These are phyloP conservation scores for Zaprionus lachaisei DNA, from an alignment of 1,140 invertebrate genomes.

Conservation along the genomic window DNA sequence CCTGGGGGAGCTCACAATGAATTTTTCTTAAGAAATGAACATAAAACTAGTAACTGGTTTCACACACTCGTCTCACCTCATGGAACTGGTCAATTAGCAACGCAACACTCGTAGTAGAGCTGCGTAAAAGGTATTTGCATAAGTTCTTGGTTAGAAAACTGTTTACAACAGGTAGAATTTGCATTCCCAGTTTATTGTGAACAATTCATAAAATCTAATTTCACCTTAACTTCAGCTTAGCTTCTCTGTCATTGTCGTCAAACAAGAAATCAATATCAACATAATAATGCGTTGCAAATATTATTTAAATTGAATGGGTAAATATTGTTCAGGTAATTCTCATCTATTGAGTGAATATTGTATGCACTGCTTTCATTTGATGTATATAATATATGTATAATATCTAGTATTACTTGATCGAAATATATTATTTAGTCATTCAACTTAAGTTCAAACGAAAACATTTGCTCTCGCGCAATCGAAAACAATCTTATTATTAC, in stretches of 20 bases:
- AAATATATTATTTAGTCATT: too few species aligned
- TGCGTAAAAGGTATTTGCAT: conserved; percentile 34
- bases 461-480: neutral
- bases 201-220: conserved; percentile 25
- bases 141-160: conserved; percentile 12
- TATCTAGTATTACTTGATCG: too few species aligned
- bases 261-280: neutral
- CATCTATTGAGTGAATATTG: too few species aligned
- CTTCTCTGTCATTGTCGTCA: neutral
- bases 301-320: too few species aligned
- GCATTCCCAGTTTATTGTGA: conserved; percentile 9
- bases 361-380: too few species aligned
- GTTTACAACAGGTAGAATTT: neutral
- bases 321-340: too few species aligned
- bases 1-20: conserved; percentile 2
- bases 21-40: conserved; percentile 36
- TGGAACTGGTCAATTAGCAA: conserved; percentile 26
- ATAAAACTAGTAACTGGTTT: conserved; percentile 38
- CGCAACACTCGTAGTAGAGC: conserved; percentile 14
- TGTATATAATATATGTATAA: too few species aligned
- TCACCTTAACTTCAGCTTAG: conserved; percentile 1
- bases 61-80: neutral
- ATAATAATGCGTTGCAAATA: neutral
- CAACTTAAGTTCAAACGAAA: too few species aligned
- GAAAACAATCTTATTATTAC: neutral